Conservation (phyloP, 2,797 vertebrate genomes). For the Pogoniulus pusillus region DNA sequence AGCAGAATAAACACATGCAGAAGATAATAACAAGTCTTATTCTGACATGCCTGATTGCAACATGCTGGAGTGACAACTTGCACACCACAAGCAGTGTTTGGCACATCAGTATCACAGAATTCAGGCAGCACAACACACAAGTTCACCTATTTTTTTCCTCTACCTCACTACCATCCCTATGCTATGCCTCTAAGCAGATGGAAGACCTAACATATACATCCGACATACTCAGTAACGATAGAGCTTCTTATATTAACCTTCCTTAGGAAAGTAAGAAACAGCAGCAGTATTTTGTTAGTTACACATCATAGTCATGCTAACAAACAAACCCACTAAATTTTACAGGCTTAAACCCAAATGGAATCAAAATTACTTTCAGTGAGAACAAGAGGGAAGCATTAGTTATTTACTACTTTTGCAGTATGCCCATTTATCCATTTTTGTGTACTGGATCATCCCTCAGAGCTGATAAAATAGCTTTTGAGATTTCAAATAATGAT, state of each 20-base stretch:
- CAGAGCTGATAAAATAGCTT: neutral
- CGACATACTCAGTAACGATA: neutral
- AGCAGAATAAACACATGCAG: neutral
- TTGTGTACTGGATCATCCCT: neutral
- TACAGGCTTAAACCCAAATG: neutral
- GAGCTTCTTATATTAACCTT: neutral
- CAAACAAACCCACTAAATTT: neutral
- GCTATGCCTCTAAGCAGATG: neutral
- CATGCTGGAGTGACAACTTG: constrained; percentile 9
- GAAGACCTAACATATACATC: neutral
- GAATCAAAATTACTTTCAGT: neutral
- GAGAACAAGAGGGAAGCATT: neutral
- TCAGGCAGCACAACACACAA: neutral
- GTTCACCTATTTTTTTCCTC: neutral
- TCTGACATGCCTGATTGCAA: constrained; percentile 7
- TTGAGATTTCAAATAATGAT: neutral
- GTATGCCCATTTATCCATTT: accelerated
- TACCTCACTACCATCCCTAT: neutral
- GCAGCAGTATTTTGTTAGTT: neutral
- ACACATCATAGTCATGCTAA: neutral
- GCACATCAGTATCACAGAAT: neutral
- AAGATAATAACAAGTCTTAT: constrained; percentile 29
- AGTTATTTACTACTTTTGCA: neutral
- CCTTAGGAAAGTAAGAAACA: neutral
- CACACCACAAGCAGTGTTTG: neutral